A percentile compares a stretch with the other conserved stretches of the same genome.
Conservation (phyloP, 2,888 invertebrate genomes). For the Andricus curvator region DNA sequence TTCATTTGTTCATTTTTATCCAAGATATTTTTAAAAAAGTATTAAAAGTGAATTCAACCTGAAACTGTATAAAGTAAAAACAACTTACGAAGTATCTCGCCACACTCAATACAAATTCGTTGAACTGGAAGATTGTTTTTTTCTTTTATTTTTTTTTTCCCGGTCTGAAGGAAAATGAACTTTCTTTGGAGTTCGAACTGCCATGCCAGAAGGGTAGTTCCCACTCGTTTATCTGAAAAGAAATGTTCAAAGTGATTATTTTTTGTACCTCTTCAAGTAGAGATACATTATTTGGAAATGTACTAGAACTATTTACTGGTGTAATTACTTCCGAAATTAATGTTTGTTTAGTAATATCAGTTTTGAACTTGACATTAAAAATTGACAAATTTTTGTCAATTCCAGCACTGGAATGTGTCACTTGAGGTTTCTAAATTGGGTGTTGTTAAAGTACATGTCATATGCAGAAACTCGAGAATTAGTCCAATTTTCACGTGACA, state of each 20-base stretch:
- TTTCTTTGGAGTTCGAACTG: not conserved
- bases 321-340: not conserved
- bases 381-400: no score
- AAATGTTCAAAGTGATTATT: slow-evolving; percentile 16
- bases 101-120: slow-evolving; percentile 7
- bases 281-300: not conserved
- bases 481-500: not conserved
- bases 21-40: no score
- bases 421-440: not conserved
- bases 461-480: not conserved
- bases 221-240: slow-evolving; percentile 26
- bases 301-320: not conserved
- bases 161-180: slow-evolving; percentile 16
- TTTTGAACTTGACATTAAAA: not conserved
- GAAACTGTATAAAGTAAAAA: not conserved
- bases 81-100: slow-evolving; percentile 18
- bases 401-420: not conserved
- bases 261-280: not conserved
- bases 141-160: slow-evolving; percentile 10
- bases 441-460: not conserved
- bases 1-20: not conserved
- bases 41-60: not conserved
- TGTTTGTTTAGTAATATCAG: not conserved
- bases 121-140: slow-evolving; percentile 16
- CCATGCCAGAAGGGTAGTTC: not conserved